phyloP scores from a whole-genome alignment of 1,140 invertebrate genomes.

The Trachymyrmex cornetzi region DNA sequence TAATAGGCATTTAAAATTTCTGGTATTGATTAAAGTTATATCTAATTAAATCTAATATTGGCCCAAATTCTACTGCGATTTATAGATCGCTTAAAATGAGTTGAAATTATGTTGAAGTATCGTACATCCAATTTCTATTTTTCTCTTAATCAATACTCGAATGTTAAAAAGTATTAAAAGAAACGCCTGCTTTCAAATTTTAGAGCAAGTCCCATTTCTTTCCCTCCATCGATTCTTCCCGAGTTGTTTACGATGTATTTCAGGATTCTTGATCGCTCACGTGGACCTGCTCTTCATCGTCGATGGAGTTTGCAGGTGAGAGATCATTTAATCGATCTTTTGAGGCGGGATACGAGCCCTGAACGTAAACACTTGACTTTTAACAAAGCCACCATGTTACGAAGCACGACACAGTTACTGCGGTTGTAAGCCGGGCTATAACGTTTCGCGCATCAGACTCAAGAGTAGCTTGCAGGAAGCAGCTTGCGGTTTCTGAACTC shows the following conservation, averaged over 20 bases:
- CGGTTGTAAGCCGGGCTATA: slow-evolving; percentile 73
- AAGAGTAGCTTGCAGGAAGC: slow-evolving; percentile 69
- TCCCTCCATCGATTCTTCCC: background rate
- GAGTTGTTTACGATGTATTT: slow-evolving; percentile 53
- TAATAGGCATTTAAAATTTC: no score
- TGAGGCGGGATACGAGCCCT: slow-evolving; percentile 32
- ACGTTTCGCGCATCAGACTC: slow-evolving; percentile 67
- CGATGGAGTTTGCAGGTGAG: slow-evolving; percentile 58
- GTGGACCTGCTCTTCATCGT: slow-evolving; percentile 41
- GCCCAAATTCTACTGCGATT: background rate
- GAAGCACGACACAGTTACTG: slow-evolving; percentile 70
- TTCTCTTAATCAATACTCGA: background rate
- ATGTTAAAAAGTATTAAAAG: background rate
- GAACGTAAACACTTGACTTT: slow-evolving; percentile 63
- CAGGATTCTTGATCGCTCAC: slow-evolving; percentile 56
- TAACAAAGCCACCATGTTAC: slow-evolving; percentile 70
- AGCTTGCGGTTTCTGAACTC: slow-evolving; percentile 75
- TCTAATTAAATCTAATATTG: background rate
- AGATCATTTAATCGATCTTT: slow-evolving; percentile 65
- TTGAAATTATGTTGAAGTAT: background rate
- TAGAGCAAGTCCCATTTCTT: background rate
- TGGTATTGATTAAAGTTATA: no score
- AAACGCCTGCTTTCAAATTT: slow-evolving; percentile 2
- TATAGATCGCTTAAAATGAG: background rate
- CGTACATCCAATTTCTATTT: background rate